Evolutionary conservation across 1,140 invertebrate genomes (phyloP).

Genomic region (Andricus grossulariae): DNA sequence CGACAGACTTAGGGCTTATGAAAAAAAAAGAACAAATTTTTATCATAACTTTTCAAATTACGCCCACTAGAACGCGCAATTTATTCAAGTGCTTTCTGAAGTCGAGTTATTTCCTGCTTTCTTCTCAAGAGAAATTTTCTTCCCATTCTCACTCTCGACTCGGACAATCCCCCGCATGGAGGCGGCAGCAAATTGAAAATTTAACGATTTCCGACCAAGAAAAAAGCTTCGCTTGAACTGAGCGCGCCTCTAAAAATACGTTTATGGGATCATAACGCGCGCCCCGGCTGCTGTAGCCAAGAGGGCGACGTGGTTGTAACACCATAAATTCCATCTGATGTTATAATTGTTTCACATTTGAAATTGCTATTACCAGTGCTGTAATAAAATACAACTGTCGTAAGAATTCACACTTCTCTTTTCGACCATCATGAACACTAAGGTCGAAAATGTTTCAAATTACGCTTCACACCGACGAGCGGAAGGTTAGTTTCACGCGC

Average conservation of each 20-base stretch:
- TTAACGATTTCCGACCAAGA: slow-evolving; percentile 56
- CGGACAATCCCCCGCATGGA: not conserved
- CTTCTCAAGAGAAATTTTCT: slow-evolving; percentile 22
- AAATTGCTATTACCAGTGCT: no score
- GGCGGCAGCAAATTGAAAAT: slow-evolving; percentile 60
- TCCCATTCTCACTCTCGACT: not conserved
- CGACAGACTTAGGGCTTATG: not conserved
- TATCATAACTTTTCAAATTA: not conserved
- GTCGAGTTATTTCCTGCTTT: slow-evolving; percentile 24
- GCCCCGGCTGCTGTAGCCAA: slow-evolving; percentile 33
- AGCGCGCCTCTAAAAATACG: slow-evolving; percentile 64
- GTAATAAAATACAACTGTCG: no score
- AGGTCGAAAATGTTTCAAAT: no score
- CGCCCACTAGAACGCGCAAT: not conserved
- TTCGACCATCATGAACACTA: no score
- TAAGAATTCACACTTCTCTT: no score
- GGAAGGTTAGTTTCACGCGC: no score
- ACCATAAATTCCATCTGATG: not conserved
- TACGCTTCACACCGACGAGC: no score
- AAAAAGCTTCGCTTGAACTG: slow-evolving; percentile 40
- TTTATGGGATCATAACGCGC: slow-evolving; percentile 65
- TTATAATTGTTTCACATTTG: no score
- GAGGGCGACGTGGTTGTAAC: not conserved
- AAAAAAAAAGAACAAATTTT: no score
- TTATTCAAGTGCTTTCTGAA: not conserved